Percentiles rank a stretch among this genome's conserved stretches.
Conservation (phyloP, 2,797 vertebrate species). For the Chelon auratus region DNA sequence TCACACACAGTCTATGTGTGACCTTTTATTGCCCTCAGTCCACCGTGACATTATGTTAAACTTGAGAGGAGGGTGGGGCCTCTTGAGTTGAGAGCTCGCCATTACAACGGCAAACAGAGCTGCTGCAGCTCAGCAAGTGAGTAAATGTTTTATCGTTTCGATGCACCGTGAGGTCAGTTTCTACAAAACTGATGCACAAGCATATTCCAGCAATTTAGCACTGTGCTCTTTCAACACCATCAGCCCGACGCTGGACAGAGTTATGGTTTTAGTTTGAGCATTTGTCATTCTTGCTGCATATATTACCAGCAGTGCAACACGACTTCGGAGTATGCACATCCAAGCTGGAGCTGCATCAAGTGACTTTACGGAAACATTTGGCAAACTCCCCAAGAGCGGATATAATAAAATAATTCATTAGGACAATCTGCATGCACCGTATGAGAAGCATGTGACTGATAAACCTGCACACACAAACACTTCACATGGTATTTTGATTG, state of each 20-base stretch:
- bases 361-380: not conserved
- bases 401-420: not conserved
- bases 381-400: too few relatives aligned
- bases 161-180: not conserved
- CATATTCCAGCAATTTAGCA: not conserved
- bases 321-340: not conserved
- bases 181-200: not conserved
- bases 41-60: slow-evolving; percentile 33
- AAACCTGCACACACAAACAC: not conserved
- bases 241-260: not conserved
- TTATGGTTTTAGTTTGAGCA: too few relatives aligned
- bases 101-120: slow-evolving; percentile 23
- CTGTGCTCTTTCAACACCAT: not conserved
- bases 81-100: not conserved
- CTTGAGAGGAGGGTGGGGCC: slow-evolving; percentile 28
- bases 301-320: not conserved
- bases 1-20: slow-evolving; percentile 2
- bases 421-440: not conserved
- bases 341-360: not conserved
- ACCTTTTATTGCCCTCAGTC: slow-evolving; percentile 34
- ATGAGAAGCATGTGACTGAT: too few relatives aligned
- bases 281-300: not conserved
- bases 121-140: not conserved
- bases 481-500: not conserved
- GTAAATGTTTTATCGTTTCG: not conserved